phyloP scores from a whole-genome alignment of 1,140 invertebrate species.

The Drosophila albomicans region DNA sequence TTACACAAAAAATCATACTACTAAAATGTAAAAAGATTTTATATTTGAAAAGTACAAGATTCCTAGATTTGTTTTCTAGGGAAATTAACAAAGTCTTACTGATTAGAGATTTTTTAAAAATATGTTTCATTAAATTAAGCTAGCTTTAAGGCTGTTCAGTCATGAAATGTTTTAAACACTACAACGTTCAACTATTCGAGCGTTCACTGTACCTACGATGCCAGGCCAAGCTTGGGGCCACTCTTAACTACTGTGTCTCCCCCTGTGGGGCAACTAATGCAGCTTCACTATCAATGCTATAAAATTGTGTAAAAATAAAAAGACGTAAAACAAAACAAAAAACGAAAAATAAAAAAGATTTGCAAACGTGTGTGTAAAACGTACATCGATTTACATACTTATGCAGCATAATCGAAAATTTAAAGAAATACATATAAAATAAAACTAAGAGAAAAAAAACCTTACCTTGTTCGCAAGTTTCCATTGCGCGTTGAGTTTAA shows the following conservation, averaged over 20 bases:
- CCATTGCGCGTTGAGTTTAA: conserved; percentile 62
- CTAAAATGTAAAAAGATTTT: too few species aligned
- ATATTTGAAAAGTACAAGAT: too few species aligned
- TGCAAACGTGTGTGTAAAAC: conserved; percentile 9
- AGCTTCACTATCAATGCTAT: conserved; percentile 26
- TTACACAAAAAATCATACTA: too few species aligned
- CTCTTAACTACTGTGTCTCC: neutral
- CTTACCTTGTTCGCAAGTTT: conserved; percentile 88
- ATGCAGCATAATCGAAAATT: conserved; percentile 81
- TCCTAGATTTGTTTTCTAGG: too few species aligned
- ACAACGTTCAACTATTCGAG: too few species aligned
- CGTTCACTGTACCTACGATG: neutral
- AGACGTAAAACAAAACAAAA: conserved; percentile 2
- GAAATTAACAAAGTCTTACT: too few species aligned
- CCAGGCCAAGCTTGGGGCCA: neutral
- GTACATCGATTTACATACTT: conserved; percentile 18
- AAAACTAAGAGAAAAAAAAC: conserved; percentile 61
- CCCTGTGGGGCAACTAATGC: conserved; percentile 2
- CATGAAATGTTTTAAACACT: too few species aligned
- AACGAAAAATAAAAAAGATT: neutral
- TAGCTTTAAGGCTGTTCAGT: too few species aligned
- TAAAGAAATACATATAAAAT: too few species aligned
- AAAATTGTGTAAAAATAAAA: conserved; percentile 16
- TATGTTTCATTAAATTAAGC: too few species aligned
- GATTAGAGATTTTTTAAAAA: too few species aligned